Evolutionary conservation across 2,888 invertebrate genomes (phyloP), one percentile per base, ranked within the genome.

Genomic region (Euzophera pinguis): DNA sequence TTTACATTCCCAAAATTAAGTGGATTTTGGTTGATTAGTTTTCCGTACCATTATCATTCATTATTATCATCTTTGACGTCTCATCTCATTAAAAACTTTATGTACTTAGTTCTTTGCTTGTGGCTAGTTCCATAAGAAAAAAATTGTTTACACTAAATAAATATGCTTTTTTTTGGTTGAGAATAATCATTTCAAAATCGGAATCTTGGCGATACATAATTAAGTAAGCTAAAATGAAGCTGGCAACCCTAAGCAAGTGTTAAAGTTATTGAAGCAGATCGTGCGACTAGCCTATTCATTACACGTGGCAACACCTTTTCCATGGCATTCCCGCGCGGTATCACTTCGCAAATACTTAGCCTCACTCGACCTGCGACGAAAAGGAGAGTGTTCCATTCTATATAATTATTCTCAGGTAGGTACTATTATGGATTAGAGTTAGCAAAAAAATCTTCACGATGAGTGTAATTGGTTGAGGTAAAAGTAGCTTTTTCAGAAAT

Each of bases 331-430:
- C 45, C 32, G 29, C 45, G 32, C 16, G 45, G 10, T 10, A 34
- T 45, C 14, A 32, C 45, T 32, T 45, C 45, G 32, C 45, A 45
- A 45, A 45, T 16, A 13, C 45, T 45, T 14, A 32, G 32, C 16
- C 16, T 45, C 32, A 45, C 32, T 34, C 32, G 45, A 45, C 45
- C 45, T 32, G 32, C 32, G 32, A 34, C 16, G 32, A 45, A 14
- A 45, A 14, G 10, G 34, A 45, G n/a, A 45, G 45, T 45, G 14
- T 45, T 32, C 45, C 45, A 32, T 45, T 45, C 45, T 45, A 45
- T 32, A 45, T 16, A 45, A 45, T 34, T 32, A 32, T 45, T 45
- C 32, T 13, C 45, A n/a, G 17, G 29, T n/a, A 29, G 3, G 45
- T 45, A 14, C 12, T 42, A 45, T 13, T 32, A 13, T 14, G 12